Base-by-base conservation (phyloP, 2,797 vertebrate genomes). In the Accipiter superciliosus region DNA sequence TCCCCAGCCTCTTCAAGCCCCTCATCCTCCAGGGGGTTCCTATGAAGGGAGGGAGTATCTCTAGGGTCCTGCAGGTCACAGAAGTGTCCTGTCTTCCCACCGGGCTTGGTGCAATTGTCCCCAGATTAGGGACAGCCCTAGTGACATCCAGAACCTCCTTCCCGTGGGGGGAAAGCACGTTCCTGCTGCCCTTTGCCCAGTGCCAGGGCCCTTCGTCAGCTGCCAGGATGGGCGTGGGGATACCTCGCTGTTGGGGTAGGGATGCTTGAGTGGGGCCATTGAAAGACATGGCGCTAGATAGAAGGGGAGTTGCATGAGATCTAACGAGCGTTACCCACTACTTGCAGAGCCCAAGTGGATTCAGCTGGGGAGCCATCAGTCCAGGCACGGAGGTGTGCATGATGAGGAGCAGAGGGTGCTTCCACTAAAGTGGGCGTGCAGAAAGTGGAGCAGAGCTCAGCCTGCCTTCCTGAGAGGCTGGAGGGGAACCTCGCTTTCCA, bases 101-200 rank as follows among this genome's bases (percentile, higher is more conserved):
- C 9, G 44, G 52, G 31, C 65, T 70, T 53, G 15, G 9, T 22
- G 39, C 71, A 66, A 3, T 13, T 55, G 44, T 39, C 29, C 29
- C 25, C 21, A 40, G 35, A 8, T 29, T 18, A 91, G 83, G 95
- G 97, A 92, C 97, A 98, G 98, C 97, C 17, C 16, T 1, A 0
- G 11, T 15, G 53, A 45, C 53, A 65, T 7, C 50, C 72, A 74
- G 72, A 81, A 10, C 79, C n/a, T 58, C 28, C 47, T 47, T 73
- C 69, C 45, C 28, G 0, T 2, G 37, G 47, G n/a, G 37, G 13
- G 14, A 15, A 42, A 61, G 22, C 15, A 8, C 0, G 0, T 20
- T 53, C 47, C 45, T 80, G 66, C n/a, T 71, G 19, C 37, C 40
- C 69, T 65, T 40, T 57, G 13, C 35, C 47, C 35, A 35, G 89